Evolutionary conservation across 2,888 invertebrate genomes (phyloP).

Genomic region (Aporophyla nigra): DNA sequence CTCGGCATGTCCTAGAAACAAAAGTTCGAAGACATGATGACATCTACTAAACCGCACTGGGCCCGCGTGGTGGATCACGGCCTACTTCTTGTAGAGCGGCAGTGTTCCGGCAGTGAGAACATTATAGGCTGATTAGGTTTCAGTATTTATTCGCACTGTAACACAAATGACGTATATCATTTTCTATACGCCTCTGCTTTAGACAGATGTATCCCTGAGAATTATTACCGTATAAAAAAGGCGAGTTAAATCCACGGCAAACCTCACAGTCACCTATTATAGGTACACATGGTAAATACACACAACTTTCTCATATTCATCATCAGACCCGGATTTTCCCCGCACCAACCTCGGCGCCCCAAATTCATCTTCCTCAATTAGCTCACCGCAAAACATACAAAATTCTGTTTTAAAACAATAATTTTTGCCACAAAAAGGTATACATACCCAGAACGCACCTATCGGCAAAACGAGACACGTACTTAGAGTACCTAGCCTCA

Average conservation of each 20-base stretch:
- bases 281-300: background rate
- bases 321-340: slow-evolving; percentile 25
- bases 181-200: no score
- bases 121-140: no score
- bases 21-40: no score
- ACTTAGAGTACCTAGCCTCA: slow-evolving; percentile 7
- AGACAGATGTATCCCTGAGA: background rate
- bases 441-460: background rate
- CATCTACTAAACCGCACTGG: no score
- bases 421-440: background rate
- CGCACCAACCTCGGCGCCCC: background rate
- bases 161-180: background rate
- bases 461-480: slow-evolving; percentile 13
- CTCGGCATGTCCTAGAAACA: no score
- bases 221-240: background rate
- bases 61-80: no score
- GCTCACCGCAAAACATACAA: slow-evolving; percentile 19
- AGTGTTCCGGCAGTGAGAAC: no score
- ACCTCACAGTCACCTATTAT: no score
- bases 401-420: slow-evolving; percentile 24
- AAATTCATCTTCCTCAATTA: slow-evolving; percentile 48
- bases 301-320: background rate
- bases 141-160: background rate
- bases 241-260: no score
- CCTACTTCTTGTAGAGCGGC: no score